phyloP scores from a whole-genome alignment of 2,888 invertebrate genomes.

The Gymnocheta viridis region DNA sequence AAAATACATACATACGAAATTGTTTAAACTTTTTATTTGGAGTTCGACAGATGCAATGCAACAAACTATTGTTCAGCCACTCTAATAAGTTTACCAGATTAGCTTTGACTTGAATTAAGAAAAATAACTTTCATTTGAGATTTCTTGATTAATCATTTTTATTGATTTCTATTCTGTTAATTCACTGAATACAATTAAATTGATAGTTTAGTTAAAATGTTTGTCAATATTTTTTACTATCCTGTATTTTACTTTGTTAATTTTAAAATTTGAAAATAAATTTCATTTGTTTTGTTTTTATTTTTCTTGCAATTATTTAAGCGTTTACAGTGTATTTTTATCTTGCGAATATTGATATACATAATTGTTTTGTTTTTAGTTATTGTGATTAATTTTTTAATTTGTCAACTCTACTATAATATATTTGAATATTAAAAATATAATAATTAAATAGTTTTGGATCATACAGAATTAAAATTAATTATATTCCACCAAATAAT shows the following conservation, averaged over 20 bases:
- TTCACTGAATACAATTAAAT: constrained; percentile 49
- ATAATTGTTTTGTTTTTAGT: constrained; percentile 40
- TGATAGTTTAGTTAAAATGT: constrained; percentile 38
- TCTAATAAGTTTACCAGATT: too few species aligned
- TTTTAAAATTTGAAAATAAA: constrained; percentile 63
- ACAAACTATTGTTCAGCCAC: too few species aligned
- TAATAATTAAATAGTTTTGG: not conserved
- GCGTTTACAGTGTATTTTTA: constrained; percentile 55
- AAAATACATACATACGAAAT: too few species aligned
- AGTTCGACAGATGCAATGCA: too few species aligned
- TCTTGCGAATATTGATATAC: constrained; percentile 55
- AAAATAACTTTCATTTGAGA: not conserved
- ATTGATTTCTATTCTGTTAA: constrained; percentile 39
- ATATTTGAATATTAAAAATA: constrained; percentile 20
- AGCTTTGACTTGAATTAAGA: too few species aligned
- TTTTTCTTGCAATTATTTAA: constrained; percentile 35
- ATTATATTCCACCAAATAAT: constrained; percentile 3
- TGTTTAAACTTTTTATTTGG: too few species aligned
- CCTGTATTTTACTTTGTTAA: constrained; percentile 19
- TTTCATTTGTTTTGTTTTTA: constrained; percentile 11
- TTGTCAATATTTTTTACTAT: constrained; percentile 29
- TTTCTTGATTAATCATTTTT: constrained; percentile 17
- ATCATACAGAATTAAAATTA: constrained; percentile 3
- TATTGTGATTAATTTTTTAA: constrained; percentile 18
- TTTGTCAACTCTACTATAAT: constrained; percentile 30